These are phyloP conservation scores for Oostethus manadensis DNA, from an alignment of 2,113 vertebrate species.

Conservation along the genomic window DNA sequence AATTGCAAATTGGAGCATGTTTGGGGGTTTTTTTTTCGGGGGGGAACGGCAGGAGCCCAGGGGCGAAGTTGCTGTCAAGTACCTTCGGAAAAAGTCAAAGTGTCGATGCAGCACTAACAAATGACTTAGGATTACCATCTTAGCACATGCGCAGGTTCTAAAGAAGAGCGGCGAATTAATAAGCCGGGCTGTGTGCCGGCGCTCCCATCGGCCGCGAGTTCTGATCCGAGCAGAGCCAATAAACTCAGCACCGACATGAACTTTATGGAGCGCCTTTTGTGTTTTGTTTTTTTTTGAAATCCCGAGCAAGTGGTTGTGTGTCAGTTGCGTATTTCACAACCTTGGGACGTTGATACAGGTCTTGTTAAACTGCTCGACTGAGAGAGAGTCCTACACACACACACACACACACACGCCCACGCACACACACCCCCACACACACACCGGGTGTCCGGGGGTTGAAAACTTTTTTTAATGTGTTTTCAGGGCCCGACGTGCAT, in stretches of 20 bases:
- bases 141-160: conserved; percentile 68
- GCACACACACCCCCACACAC: too few relatives aligned
- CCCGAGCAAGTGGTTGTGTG: conserved; percentile 57
- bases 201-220: conserved; percentile 63
- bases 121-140: conserved; percentile 70
- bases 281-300: conserved; percentile 23
- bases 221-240: conserved; percentile 64
- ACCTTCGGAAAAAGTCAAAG: conserved; percentile 72
- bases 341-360: conserved; percentile 66
- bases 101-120: conserved; percentile 71
- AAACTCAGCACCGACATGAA: conserved; percentile 59
- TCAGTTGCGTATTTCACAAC: conserved; percentile 66
- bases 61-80: conserved; percentile 72
- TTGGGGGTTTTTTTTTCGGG: conserved; percentile 38
- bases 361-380: conserved; percentile 71
- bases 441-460: conserved; percentile 57
- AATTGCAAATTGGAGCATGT: conserved; percentile 69
- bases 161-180: conserved; percentile 69
- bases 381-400: conserved; percentile 58
- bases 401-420: too few relatives aligned
- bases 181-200: conserved; percentile 64
- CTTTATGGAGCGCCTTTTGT: conserved; percentile 67
- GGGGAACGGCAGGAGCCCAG: conserved; percentile 58
- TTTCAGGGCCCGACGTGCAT: conserved; percentile 42
- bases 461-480: conserved; percentile 73